These are phyloP conservation scores for Mesocentrotus franciscanus DNA, from an alignment of 53 echinoderm and acorn worm species.

Conservation along the genomic window DNA sequence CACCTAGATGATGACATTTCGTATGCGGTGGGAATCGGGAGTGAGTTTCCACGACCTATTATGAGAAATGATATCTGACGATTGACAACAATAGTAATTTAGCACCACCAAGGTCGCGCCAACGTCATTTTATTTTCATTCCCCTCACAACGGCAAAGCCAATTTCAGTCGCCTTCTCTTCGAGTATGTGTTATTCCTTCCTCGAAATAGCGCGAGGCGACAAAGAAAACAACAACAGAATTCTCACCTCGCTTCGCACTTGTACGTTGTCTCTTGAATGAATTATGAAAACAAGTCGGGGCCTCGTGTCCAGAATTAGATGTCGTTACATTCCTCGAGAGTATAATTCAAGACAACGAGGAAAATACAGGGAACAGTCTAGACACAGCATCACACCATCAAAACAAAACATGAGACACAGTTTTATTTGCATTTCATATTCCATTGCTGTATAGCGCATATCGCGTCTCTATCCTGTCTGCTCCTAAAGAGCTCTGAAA, in stretches of 20 bases:
- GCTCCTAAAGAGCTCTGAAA: too few species aligned
- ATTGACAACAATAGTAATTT: not conserved
- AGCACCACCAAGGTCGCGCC: not conserved
- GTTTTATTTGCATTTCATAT: not conserved
- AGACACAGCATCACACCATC: not conserved
- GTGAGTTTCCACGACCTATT: constrained; percentile 10
- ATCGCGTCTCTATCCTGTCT: too few species aligned
- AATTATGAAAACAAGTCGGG: constrained; percentile 4
- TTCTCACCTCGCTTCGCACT: constrained; percentile 33
- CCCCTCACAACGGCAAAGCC: not conserved
- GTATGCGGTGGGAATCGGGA: not conserved
- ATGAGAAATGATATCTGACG: not conserved
- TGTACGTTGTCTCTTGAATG: constrained; percentile 15
- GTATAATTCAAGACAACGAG: not conserved
- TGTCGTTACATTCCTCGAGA: not conserved
- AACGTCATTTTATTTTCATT: not conserved
- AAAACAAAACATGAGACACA: not conserved
- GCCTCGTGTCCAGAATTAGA: not conserved
- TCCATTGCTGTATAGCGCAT: too few species aligned
- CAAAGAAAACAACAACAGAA: not conserved
- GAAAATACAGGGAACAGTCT: not conserved
- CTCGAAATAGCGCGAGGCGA: constrained; percentile 5
- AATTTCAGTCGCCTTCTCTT: not conserved
- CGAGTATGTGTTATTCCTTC: not conserved
- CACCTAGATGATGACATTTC: not conserved